phyloP scores from a whole-genome alignment of 2,113 vertebrate species.

The Serinus canaria region DNA sequence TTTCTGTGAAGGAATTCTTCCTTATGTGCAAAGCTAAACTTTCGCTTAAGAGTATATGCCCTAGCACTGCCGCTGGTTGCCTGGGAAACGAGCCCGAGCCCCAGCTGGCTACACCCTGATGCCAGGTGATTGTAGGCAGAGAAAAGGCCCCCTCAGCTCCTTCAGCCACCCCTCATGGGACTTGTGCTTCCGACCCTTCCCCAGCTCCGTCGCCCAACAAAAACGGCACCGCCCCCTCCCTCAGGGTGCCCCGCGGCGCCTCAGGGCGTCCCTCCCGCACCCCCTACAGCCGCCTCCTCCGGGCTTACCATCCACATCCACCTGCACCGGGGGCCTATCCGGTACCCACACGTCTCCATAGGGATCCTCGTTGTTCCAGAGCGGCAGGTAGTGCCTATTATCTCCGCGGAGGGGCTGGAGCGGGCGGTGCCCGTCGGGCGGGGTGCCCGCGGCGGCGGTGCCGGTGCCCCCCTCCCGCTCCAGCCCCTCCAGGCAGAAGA shows the following conservation, averaged over 20 bases:
- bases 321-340: conserved; percentile 4
- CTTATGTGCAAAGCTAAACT: not conserved
- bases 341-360: conserved; percentile 80
- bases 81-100: not conserved
- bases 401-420: conserved; percentile 68
- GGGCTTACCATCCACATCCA: conserved; percentile 77
- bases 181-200: not conserved
- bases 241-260: not conserved
- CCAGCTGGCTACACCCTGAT: not conserved
- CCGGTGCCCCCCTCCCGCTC: not conserved
- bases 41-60: no score
- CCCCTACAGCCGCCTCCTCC: not conserved
- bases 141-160: not conserved
- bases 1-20: not conserved
- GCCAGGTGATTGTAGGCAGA: not conserved
- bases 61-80: not conserved
- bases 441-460: no score
- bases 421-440: not conserved
- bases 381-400: conserved; percentile 81
- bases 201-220: not conserved
- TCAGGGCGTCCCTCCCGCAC: not conserved
- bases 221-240: no score
- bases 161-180: not conserved
- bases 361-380: conserved; percentile 91
- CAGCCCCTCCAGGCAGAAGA: conserved; percentile 75